Evolutionary conservation across 2,888 invertebrate species (phyloP).

Genomic region (Polymixis lichenea): DNA sequence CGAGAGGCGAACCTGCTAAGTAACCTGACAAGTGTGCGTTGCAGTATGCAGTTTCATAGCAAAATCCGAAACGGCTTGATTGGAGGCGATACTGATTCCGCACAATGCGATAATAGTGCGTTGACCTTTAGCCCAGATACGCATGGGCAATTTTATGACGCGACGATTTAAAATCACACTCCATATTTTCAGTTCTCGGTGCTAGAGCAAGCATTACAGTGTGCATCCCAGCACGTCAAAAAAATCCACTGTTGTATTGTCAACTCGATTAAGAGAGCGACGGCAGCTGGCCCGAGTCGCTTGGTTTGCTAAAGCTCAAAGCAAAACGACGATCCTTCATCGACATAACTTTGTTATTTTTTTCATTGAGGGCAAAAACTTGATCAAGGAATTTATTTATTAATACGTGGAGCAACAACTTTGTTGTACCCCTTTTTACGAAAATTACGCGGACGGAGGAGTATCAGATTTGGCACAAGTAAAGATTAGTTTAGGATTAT

Average conservation of each 20-base stretch:
- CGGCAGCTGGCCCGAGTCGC: not conserved
- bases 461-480: too few relatives aligned
- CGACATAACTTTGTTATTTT: not conserved
- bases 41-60: not conserved
- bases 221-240: not conserved
- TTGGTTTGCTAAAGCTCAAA: constrained; percentile 4
- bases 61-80: not conserved
- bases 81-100: not conserved
- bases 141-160: not conserved
- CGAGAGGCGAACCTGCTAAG: not conserved
- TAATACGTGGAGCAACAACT: too few relatives aligned
- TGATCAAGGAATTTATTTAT: not conserved
- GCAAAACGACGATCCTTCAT: not conserved
- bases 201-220: not conserved
- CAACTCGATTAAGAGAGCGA: not conserved
- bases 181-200: not conserved
- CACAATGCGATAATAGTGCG: not conserved
- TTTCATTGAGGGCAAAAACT: not conserved
- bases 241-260: too few relatives aligned
- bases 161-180: too few relatives aligned
- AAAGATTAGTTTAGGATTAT: too few relatives aligned
- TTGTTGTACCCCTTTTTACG: too few relatives aligned
- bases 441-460: too few relatives aligned
- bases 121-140: not conserved
- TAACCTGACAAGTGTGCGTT: not conserved